Base-by-base conservation (phyloP, 2,888 invertebrate species). In the Eupelmus urozonus region DNA sequence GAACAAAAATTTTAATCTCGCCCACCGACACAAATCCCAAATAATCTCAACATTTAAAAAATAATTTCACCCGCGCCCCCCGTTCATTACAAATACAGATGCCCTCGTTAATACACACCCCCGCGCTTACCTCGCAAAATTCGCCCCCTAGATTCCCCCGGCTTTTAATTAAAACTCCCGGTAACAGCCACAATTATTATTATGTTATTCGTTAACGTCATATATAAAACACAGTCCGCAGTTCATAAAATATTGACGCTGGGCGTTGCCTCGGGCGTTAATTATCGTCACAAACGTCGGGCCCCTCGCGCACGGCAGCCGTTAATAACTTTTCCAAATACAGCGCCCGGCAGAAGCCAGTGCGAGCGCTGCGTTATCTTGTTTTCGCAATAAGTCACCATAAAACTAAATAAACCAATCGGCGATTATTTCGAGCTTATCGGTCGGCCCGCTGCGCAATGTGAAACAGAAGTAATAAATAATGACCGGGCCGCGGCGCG, bases 321-420 rank as follows among this genome's bases (percentile, higher is more conserved):
- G 29, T 53, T 67, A 53, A 53, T 66, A 76, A 76, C 29, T 76
- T 76, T 63, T 29, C 29, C 42, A 49, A 25, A 5, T 27, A 11
- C 16, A 13, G 20, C 23, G n/a, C n/a, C n/a, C n/a, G n/a, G n/a
- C n/a, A n/a, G n/a, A n/a, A n/a, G n/a, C n/a, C n/a, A n/a, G n/a
- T n/a, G n/a, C 27, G 18, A 55, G 7, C 20, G 16, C 13, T 7
- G 25, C 59, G 34, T 59, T 65, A 72, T 72, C 66, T 59, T 72
- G 59, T 66, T 72, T 65, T 34, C 25, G 53, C 62, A 23, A 67
- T 78, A 73, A 78, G 53, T 78, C 59, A 66, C 25, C 53, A 55
- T 66, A 53, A 65, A 59, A 66, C 55, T 77, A 77, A 71, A 72
- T 72, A 60, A 72, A 77, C 76, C 62, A 62, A 77, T 77, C 59